phyloP scores from a whole-genome alignment of 2,888 invertebrate genomes.

The Dione juno region DNA sequence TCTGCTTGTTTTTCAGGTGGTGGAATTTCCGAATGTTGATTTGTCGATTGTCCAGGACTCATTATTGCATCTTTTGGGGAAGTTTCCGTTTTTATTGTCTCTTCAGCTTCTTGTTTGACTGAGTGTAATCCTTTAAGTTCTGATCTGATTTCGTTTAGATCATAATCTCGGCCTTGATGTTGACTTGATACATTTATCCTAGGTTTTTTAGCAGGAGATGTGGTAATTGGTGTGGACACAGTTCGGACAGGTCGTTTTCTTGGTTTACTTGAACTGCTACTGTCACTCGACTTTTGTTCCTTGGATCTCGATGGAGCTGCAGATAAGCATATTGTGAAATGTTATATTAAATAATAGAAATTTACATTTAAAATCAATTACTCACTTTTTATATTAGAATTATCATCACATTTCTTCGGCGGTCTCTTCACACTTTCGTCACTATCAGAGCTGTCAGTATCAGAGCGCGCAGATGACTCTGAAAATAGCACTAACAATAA shows the following conservation, averaged over 20 bases:
- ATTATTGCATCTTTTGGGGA: conserved; percentile 58
- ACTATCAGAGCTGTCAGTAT: conserved; percentile 81
- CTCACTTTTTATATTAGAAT: conserved; percentile 67
- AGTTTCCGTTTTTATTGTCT: conserved; percentile 61
- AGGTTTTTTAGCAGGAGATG: conserved; percentile 69
- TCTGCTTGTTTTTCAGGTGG: conserved; percentile 74
- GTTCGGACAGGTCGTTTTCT: conserved; percentile 71
- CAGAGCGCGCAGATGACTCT: conserved; percentile 75
- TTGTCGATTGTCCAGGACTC: conserved; percentile 42
- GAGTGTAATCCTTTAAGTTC: conserved; percentile 90
- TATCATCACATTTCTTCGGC: conserved; percentile 72
- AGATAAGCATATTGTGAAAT: conserved; percentile 37
- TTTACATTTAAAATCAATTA: neutral
- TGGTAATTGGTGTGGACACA: conserved; percentile 63
- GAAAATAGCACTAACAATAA: conserved; percentile 44
- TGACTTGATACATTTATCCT: conserved; percentile 60
- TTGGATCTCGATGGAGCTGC: conserved; percentile 68
- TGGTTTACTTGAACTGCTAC: conserved; percentile 72
- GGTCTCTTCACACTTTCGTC: conserved; percentile 75
- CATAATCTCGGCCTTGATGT: conserved; percentile 87
- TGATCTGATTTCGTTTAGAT: conserved; percentile 92
- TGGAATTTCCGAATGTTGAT: conserved; percentile 55
- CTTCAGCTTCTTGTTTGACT: conserved; percentile 79
- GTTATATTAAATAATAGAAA: neutral
- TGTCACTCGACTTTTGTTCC: conserved; percentile 73